Evolutionary conservation across 2,888 invertebrate genomes (phyloP), one percentile per base, ranked within the genome.

Genomic region (Drosophila pseudotakahashii): DNA sequence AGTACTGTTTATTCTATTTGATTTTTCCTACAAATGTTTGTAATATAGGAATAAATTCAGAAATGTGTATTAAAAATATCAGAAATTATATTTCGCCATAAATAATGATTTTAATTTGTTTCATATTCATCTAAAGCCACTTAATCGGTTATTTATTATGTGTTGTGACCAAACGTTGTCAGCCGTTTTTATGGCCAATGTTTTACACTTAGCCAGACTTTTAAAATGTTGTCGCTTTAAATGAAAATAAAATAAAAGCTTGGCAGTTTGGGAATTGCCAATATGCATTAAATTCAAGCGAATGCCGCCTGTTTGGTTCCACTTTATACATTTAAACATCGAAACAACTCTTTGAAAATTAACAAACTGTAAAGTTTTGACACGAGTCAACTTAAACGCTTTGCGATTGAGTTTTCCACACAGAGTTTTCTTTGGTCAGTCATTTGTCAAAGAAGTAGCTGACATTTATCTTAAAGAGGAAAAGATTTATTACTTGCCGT

Each of bases 241-340:
- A 48, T 42, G 16, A 50, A 45, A 61, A 57, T 42, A 14, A 36
- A 36, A 41, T 19, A n/a, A 10, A 39, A 60, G 34, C 34, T 61
- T 34, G 47, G 19, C 61, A 14, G 47, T 59, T 14, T 0, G 51
- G 62, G 63, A 50, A 63, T 64, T 37, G 30, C 19, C 64, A 45
- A 64, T 64, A 50, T 63, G 63, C 62, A 63, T 50, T 63, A 62
- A 50, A 60, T 60, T 39, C 37, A 58, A 37, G 59, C 2, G 30
- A 60, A 16, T 23, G 61, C 39, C 10, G 55, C 59, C 34, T 32
- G 54, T 26, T 59, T 39, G 58, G 16, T 10, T 7, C 2, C 53
- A 42, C 57, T 19, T 11, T 26, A 58, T 50, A 32, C 14, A 37
- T 23, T 54, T 53, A 3, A n/a, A 30, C 19, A 16, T 34, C 41